Evolutionary conservation across 2,888 invertebrate genomes (phyloP).

Genomic region (Masnerella sp.): DNA sequence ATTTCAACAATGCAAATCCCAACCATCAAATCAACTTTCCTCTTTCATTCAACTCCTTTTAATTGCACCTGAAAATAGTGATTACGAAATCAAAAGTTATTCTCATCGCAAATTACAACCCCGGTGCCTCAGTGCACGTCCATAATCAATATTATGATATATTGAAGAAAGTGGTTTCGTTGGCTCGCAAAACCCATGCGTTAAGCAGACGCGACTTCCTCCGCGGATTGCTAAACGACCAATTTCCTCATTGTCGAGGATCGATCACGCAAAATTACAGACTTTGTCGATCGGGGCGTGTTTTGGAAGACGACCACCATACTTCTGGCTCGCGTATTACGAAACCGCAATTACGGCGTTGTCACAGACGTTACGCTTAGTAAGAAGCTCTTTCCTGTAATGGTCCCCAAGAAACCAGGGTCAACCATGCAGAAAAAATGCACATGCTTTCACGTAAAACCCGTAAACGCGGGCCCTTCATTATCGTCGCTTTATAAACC

Average conservation of each 20-base stretch:
- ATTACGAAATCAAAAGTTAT: constrained; percentile 37
- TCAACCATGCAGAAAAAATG: constrained; percentile 59
- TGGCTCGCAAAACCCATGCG: constrained; percentile 26
- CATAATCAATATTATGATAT: constrained; percentile 48
- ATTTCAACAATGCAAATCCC: background rate
- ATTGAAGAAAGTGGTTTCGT: constrained; percentile 48
- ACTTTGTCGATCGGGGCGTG: constrained; percentile 24
- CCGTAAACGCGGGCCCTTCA: constrained; percentile 63
- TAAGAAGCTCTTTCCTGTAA: constrained; percentile 46
- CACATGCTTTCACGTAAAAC: constrained; percentile 60
- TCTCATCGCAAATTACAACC: constrained; percentile 18
- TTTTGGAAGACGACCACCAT: constrained; percentile 28
- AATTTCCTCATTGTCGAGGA: constrained; percentile 54
- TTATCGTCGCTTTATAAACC: constrained; percentile 67
- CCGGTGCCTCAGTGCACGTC: background rate
- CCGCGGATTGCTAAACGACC: constrained; percentile 50
- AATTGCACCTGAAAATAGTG: constrained; percentile 4
- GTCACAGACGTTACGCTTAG: constrained; percentile 59
- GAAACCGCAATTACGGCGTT: constrained; percentile 53
- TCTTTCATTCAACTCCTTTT: constrained; percentile 1
- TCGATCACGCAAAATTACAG: constrained; percentile 45
- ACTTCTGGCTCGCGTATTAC: constrained; percentile 41
- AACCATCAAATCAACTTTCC: constrained; percentile 1
- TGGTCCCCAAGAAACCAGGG: constrained; percentile 47
- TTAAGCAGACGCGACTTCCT: constrained; percentile 32